Evolutionary conservation across 2,113 vertebrate genomes (phyloP), one percentile per base, ranked within the genome.

Genomic region (Indri indri): DNA sequence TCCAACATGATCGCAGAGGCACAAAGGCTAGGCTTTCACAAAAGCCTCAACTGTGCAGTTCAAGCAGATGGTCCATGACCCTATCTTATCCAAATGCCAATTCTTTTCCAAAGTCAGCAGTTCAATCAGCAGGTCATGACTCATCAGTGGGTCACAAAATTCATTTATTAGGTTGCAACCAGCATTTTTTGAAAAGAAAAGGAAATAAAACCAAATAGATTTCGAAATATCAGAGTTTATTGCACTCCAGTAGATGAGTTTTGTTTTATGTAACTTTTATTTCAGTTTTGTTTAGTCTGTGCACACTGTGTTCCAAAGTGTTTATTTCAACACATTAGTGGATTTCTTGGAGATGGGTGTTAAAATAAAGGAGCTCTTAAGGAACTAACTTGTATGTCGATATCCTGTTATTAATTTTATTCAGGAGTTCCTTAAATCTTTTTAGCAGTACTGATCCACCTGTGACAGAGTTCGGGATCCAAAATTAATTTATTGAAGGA

Each of bases 291-390:
- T 63, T 47, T 45, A 17, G 27, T 92, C 54, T 63, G 3, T 0
- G 0, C 16, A 25, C 9, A 8, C 1, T 11, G 11, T 1, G 18
- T 18, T 20, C 14, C 23, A 23, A 22, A 1, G 9, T 22, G 40
- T 52, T 50, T 37, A 37, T 45, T 70, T 96, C 25, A 47, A 40
- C 8, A 32, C 18, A 13, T 23, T 2, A 32, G 40, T 74, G 65
- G 34, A n/a, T 90, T 94, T 80, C 81, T 66, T 80, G 25, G 54
- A 65, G 9, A 32, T 20, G 34, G n/a, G 8, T 4, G 5, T 47
- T 50, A 63, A 77, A 50, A 81, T 54, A 34, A 57, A 85, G 47
- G 30, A 32, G n/a, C 57, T 76, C 30, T 18, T 59, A 37, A 63
- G 32, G 57, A 83, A 73, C 17, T 77, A 32, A 47, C 6, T 50